Evolutionary conservation across 2,797 vertebrate genomes (phyloP).

Genomic region (Leucoraja ocellata): DNA sequence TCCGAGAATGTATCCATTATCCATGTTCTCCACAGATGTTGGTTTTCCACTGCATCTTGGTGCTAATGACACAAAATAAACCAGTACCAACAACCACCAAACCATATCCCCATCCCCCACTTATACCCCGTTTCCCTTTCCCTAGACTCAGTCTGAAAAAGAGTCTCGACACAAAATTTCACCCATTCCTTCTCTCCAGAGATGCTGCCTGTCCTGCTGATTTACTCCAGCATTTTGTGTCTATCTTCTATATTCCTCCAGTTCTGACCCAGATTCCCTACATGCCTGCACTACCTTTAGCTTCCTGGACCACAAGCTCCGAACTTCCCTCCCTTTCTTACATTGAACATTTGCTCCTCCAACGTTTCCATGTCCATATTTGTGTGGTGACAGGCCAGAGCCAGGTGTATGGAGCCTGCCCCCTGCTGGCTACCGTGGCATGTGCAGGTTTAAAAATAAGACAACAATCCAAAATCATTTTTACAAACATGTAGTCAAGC

Average conservation of each 20-base stretch:
- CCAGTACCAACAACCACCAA: too few relatives aligned
- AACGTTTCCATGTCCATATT: background rate
- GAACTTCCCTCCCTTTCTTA: background rate
- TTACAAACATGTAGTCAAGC: background rate
- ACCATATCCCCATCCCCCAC: background rate
- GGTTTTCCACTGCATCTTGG: too few relatives aligned
- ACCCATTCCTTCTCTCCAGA: background rate
- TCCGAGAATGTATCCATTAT: too few relatives aligned
- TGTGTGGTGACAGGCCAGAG: background rate
- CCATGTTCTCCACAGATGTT: too few relatives aligned
- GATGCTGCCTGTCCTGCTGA: too few relatives aligned
- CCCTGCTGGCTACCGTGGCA: background rate
- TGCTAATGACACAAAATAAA: too few relatives aligned
- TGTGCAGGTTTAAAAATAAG: background rate
- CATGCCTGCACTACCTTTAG: background rate
- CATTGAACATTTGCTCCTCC: background rate
- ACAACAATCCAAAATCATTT: background rate
- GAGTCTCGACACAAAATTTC: too few relatives aligned
- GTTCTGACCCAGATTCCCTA: background rate
- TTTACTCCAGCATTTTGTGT: too few relatives aligned
- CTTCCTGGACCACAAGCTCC: background rate
- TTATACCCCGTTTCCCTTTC: background rate
- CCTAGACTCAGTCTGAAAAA: too few relatives aligned
- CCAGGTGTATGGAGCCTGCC: background rate
- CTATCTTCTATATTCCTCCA: background rate